Evolutionary conservation across 2,888 invertebrate species (phyloP), one percentile per base, ranked within the genome.

Genomic region (Alloscopus bannaensis): DNA sequence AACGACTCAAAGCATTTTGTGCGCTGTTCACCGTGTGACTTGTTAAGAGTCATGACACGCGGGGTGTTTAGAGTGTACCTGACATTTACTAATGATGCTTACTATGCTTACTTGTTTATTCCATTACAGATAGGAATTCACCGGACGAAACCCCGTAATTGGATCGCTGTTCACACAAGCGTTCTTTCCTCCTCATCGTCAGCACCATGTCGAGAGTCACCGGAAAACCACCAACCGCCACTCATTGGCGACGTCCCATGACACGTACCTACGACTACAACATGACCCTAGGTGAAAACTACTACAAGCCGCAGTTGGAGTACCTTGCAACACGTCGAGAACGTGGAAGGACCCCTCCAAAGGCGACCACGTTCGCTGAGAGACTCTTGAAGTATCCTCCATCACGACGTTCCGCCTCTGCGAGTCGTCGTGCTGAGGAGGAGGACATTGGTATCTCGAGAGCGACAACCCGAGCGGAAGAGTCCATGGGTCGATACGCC

Each of bases 231-330:
- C 75, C 81, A 59, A 69, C 72, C 64, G n/a, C n/a, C n/a, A 59
- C 70, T 31, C 73, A 71, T 45, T 86, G 86, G 86, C 84, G 79
- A 57, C 81, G 93, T 88, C 93, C 93, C 84, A 91, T 94, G 86
- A 95, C 95, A 29, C 93, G 93, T 88, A 93, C 95, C 87, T 95
- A 95, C 88, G 94, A 95, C 87, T 94, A 94, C 88, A 95, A 95
- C 89, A 95, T 94, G 89, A 92, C 93, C 29, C 57, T 86, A 16
- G 86, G 86, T 24, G 84, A 84, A 52, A 83, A 84, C 72, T 82
- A 82, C 70, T 82, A 82, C 71, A 83, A 80, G 45, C 86, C 86
- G 26, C 86, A 84, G 59, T 65, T 86, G 20, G 68, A 72, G 20
- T 84, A 86, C 69, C 62, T 83, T 42, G 82, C 80, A 8, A 59